Base-by-base conservation (phyloP, 1,140 invertebrate genomes). In the Helicoverpa zea region DNA sequence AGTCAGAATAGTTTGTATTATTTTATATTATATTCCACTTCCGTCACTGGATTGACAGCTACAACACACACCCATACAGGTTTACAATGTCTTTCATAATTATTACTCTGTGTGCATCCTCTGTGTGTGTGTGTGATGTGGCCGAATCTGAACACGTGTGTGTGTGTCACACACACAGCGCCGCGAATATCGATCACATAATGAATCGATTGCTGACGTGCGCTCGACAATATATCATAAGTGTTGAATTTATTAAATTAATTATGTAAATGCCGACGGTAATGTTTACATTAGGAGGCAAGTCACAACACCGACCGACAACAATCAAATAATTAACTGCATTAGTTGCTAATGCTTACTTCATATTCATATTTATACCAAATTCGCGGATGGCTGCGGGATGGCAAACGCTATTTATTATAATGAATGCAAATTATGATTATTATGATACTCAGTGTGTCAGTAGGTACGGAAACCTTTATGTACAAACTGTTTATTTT, bases 201-300 rank as follows among this genome's bases (percentile, higher is more conserved):
- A 52, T 68, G 18, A 51, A 52, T 68, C 54, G 72, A 61, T 59
- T 9, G 47, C 9, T 56, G 49, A 47, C 35, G 12, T n/a, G 58
- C 14, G 12, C 47, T 14, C 35, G 10, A 47, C 43, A 61, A 61
- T 58, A 58, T 59, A 75, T 61, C 35, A 61, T 47, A 49, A 75
- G 58, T 61, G 49, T 30, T 64, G 74, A 76, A 66, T 66, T 78
- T 64, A 66, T 77, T 51, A 77, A 63, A 16, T 73, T 78, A 78
- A 78, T 66, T 78, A 78, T 66, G 49, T 64, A 54, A 78, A 78
- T 78, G 54, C 49, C 66, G 16, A 35, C 49, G 49, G 16, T 10
- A 54, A 12, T 77, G 59, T 77, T 77, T 64, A 77, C 75, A 77
- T 77, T 64, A 64, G 56, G 68, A 52, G 73, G 12, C 43, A n/a